A percentile compares a stretch with the other conserved stretches of the same genome.
These are phyloP conservation scores for Anolis carolinensis DNA, from an alignment of 2,113 vertebrate genomes.

Conservation along the genomic window DNA sequence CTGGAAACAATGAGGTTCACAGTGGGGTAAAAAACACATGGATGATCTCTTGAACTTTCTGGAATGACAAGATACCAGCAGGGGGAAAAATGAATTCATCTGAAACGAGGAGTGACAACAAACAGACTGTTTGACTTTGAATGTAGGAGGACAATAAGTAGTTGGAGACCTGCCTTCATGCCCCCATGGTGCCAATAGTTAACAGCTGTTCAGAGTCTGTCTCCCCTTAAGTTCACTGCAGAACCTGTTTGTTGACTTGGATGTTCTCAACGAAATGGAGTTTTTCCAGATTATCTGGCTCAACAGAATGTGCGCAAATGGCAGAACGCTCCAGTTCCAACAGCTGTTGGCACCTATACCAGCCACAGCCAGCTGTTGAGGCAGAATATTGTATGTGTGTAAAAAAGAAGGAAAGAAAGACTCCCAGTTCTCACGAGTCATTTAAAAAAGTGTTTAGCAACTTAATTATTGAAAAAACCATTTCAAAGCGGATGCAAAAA, in stretches of 20 bases:
- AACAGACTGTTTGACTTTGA: background rate
- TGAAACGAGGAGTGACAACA: background rate
- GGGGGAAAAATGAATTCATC: background rate
- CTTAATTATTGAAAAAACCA: background rate
- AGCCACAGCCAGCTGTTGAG: slow-evolving; percentile 27
- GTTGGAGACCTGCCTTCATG: background rate
- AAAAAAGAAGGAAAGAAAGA: background rate
- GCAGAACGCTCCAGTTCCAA: background rate
- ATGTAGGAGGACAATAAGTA: background rate
- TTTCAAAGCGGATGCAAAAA: background rate
- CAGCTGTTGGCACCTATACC: slow-evolving; percentile 26
- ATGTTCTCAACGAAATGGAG: background rate
- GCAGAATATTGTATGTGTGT: background rate
- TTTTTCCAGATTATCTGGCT: slow-evolving; percentile 20
- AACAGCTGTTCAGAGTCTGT: slow-evolving; percentile 24
- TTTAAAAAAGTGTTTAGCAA: background rate
- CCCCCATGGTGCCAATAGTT: background rate
- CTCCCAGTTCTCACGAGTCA: background rate
- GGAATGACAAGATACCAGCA: background rate
- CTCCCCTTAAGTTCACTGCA: slow-evolving; percentile 5
- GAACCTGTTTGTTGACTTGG: background rate
- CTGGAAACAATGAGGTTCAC: background rate
- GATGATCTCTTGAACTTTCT: background rate
- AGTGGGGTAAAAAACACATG: background rate
- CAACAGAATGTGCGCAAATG: slow-evolving; percentile 17